Percentiles rank a stretch among this genome's conserved stretches.
These are phyloP conservation scores for Prenolepis imparis DNA, from an alignment of 2,888 invertebrate species.

Conservation along the genomic window DNA sequence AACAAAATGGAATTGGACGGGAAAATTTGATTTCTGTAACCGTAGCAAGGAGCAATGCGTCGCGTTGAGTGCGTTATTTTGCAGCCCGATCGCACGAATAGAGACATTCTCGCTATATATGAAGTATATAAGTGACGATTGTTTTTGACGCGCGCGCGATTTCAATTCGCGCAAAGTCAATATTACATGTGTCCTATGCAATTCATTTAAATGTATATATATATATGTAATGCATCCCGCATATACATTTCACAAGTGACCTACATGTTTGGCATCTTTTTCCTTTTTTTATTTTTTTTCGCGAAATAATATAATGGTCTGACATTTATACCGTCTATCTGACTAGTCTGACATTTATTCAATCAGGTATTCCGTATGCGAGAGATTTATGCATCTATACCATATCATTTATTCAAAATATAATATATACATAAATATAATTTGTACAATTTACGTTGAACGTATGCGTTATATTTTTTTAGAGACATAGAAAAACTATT, in stretches of 20 bases:
- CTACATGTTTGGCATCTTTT: slow-evolving; percentile 12
- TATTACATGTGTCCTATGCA: slow-evolving; percentile 4
- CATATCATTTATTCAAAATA: slow-evolving; percentile 25
- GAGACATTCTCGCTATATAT: slow-evolving; percentile 24
- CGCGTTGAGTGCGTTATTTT: slow-evolving; percentile 30
- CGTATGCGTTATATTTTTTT: slow-evolving; percentile 3
- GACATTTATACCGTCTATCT: slow-evolving; percentile 6
- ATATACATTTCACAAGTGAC: background rate
- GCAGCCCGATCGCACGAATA: slow-evolving; percentile 3
- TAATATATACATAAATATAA: background rate
- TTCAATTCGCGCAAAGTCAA: slow-evolving; percentile 2
- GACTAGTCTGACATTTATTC: slow-evolving; percentile 15
- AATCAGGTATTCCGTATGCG: background rate
- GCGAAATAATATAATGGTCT: slow-evolving; percentile 6
- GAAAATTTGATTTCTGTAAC: slow-evolving; percentile 55
- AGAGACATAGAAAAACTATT: background rate
- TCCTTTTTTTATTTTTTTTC: slow-evolving; percentile 18
- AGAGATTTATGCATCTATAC: slow-evolving; percentile 2
- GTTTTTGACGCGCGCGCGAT: background rate
- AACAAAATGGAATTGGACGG: slow-evolving; percentile 56
- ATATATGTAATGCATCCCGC: background rate
- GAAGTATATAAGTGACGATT: slow-evolving; percentile 11
- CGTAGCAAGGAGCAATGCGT: slow-evolving; percentile 1
- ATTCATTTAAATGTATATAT: background rate
- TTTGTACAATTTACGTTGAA: background rate